phyloP scores from a whole-genome alignment of 2,113 vertebrate species.

The Macheiramphus alcinus region DNA sequence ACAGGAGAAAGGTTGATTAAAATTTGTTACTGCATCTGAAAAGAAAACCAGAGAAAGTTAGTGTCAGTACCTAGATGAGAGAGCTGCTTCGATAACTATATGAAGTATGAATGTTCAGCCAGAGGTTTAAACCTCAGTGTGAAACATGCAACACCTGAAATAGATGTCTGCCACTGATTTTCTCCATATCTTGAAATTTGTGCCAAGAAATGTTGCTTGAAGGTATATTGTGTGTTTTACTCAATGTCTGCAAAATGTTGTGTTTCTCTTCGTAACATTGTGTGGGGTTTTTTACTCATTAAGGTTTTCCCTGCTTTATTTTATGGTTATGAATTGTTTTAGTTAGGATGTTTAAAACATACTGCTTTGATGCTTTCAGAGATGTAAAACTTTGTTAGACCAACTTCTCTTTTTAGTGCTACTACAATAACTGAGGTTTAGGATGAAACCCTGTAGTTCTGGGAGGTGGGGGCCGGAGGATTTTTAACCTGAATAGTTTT shows the following conservation, averaged over 20 bases:
- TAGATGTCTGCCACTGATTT: background rate
- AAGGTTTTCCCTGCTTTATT: background rate
- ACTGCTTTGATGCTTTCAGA: background rate
- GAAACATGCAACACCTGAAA: background rate
- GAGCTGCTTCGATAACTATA: background rate
- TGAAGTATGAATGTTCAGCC: background rate
- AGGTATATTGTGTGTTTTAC: background rate
- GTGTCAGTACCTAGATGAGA: background rate
- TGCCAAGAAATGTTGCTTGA: background rate
- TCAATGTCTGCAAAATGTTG: background rate
- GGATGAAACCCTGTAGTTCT: background rate
- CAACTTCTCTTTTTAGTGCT: background rate
- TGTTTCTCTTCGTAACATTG: background rate
- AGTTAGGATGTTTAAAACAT: background rate
- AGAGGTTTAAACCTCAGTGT: background rate
- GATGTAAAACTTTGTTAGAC: background rate
- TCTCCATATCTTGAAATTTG: background rate
- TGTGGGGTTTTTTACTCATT: background rate
- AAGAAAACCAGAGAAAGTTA: background rate
- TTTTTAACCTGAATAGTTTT: background rate
- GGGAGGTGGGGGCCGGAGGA: background rate
- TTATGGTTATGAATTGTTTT: background rate
- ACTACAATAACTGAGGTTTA: background rate
- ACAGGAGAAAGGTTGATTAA: background rate
- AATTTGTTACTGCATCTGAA: background rate